Evolutionary conservation across 2,888 invertebrate genomes (phyloP).

Genomic region (Pseudococcus jackbeardsleyi): DNA sequence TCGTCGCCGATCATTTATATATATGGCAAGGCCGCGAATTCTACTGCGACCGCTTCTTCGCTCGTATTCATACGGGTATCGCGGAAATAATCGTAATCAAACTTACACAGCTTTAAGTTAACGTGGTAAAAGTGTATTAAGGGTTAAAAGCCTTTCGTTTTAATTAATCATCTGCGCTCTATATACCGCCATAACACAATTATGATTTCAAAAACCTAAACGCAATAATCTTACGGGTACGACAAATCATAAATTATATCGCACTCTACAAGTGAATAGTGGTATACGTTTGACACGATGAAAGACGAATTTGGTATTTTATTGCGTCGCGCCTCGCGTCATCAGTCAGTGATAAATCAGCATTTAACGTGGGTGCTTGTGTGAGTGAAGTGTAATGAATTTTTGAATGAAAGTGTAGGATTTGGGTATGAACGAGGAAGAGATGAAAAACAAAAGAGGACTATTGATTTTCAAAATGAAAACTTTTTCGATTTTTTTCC

Average conservation of each 20-base stretch:
- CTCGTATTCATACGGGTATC: slow-evolving; percentile 11
- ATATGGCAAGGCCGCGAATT: background rate
- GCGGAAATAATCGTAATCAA: slow-evolving; percentile 31
- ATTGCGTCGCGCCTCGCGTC: background rate
- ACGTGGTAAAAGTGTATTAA: slow-evolving; percentile 38
- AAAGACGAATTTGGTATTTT: background rate
- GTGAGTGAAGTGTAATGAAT: background rate
- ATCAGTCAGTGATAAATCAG: background rate
- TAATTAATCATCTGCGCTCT: slow-evolving; percentile 31
- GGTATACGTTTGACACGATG: background rate
- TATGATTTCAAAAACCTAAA: background rate
- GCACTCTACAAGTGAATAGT: background rate
- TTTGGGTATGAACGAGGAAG: no score
- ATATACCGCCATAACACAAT: background rate
- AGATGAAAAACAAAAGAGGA: no score
- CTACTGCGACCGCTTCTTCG: background rate
- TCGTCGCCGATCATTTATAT: background rate
- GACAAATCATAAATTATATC: slow-evolving; percentile 2
- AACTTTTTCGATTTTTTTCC: no score
- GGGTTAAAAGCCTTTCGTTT: slow-evolving; percentile 43
- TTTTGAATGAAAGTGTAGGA: no score
- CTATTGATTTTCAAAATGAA: no score
- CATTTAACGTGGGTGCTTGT: background rate
- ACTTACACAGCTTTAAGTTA: background rate
- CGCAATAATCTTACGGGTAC: background rate